Evolutionary conservation across 2,113 vertebrate genomes (phyloP).

Genomic region (Solea solea): DNA sequence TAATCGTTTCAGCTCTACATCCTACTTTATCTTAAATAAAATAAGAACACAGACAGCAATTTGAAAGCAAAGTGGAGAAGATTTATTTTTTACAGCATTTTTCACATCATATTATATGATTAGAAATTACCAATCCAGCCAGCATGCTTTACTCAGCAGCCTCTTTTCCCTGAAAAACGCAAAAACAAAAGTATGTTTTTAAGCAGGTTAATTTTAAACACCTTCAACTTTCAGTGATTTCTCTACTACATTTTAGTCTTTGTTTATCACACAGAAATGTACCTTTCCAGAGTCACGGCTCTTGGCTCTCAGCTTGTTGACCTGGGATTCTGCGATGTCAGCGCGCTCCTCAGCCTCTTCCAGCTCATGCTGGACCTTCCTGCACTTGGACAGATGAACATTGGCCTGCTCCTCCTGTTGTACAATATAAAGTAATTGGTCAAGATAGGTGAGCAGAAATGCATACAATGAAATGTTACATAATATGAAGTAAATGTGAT

Average conservation of each 20-base stretch:
- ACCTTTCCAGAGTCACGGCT: slow-evolving; percentile 82
- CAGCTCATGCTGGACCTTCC: slow-evolving; percentile 84
- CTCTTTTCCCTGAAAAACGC: slow-evolving; percentile 3
- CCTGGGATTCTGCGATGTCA: slow-evolving; percentile 85
- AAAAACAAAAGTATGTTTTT: background rate
- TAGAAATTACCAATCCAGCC: background rate
- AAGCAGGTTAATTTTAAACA: background rate
- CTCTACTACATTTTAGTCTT: background rate
- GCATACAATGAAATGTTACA: background rate
- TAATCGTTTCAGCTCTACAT: too few relatives aligned
- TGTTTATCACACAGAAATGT: background rate
- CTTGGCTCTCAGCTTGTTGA: slow-evolving; percentile 86
- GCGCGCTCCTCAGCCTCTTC: slow-evolving; percentile 87
- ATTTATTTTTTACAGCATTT: background rate
- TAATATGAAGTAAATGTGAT: background rate
- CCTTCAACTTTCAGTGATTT: background rate
- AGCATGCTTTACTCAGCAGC: background rate
- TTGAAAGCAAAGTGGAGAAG: background rate
- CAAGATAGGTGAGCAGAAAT: background rate
- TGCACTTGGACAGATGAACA: slow-evolving; percentile 76
- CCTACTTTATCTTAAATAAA: too few relatives aligned
- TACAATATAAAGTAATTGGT: background rate
- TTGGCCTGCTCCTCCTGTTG: slow-evolving; percentile 78
- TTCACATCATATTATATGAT: slow-evolving; percentile 16
- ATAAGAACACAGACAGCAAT: background rate